A percentile compares a stretch with the other conserved stretches of the same genome.
Conservation (phyloP, 2,888 invertebrate genomes). For the Diarsia brunnea region DNA sequence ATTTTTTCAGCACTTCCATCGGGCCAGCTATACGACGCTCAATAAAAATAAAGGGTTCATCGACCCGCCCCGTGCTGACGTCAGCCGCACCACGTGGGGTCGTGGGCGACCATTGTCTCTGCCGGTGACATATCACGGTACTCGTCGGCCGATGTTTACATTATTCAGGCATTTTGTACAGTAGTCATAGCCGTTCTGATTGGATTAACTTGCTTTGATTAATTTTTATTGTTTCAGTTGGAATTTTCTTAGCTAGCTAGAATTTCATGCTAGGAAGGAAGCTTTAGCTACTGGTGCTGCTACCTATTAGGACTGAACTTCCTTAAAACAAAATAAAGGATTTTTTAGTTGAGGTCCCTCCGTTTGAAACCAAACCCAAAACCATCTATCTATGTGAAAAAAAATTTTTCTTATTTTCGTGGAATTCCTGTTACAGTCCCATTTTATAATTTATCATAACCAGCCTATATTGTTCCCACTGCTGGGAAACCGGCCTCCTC, state of each 20-base stretch:
- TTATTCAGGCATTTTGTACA: slow-evolving; percentile 44
- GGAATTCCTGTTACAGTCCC: neutral
- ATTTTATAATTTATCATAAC: neutral
- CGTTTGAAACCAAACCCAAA: neutral
- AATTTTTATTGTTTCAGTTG: neutral
- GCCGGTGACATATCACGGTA: slow-evolving; percentile 59
- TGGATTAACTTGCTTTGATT: slow-evolving; percentile 4
- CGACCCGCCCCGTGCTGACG: slow-evolving; percentile 66
- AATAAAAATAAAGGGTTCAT: slow-evolving; percentile 72
- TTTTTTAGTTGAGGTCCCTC: neutral
- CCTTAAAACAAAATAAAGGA: neutral
- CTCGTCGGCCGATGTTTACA: slow-evolving; percentile 39
- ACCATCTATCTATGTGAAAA: neutral
- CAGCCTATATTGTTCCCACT: too few species aligned
- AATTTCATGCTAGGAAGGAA: neutral
- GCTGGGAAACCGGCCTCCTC: too few species aligned
- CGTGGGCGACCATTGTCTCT: slow-evolving; percentile 42
- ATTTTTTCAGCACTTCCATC: slow-evolving; percentile 40
- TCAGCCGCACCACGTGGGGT: slow-evolving; percentile 49
- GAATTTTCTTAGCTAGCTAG: neutral
- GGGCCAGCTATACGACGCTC: slow-evolving; percentile 40
- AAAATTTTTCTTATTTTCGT: neutral
- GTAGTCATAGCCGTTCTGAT: slow-evolving; percentile 9
- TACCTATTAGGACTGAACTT: neutral
- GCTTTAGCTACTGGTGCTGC: too few species aligned